These are phyloP conservation scores for Leucopsar rothschildi DNA, from an alignment of 2,113 vertebrate species.

Conservation along the genomic window DNA sequence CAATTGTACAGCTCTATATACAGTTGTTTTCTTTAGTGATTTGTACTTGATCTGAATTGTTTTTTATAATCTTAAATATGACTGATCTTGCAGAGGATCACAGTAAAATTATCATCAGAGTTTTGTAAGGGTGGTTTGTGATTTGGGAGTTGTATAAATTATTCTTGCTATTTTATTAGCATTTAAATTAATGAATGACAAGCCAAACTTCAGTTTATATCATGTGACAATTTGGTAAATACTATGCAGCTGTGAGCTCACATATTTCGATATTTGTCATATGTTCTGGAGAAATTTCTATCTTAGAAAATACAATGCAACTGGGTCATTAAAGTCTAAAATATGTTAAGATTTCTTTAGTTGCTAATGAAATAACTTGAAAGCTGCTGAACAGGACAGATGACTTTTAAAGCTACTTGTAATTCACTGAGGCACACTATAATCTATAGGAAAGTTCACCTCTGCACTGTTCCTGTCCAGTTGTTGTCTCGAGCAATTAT, in stretches of 20 bases:
- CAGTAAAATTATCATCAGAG: slow-evolving; percentile 38
- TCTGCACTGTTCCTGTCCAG: slow-evolving; percentile 74
- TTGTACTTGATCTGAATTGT: neutral
- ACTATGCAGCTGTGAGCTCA: neutral
- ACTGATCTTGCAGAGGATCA: slow-evolving; percentile 53
- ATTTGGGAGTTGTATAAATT: slow-evolving; percentile 25
- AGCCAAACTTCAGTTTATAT: slow-evolving; percentile 42
- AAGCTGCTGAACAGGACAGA: slow-evolving; percentile 53
- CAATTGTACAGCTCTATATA: neutral
- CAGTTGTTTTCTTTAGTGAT: neutral
- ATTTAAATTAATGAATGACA: slow-evolving; percentile 63
- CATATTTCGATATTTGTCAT: neutral
- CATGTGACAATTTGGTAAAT: slow-evolving; percentile 42
- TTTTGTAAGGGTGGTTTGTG: slow-evolving; percentile 47
- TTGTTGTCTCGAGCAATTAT: slow-evolving; percentile 79
- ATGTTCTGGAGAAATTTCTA: neutral
- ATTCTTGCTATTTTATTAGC: slow-evolving; percentile 27
- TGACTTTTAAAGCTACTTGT: slow-evolving; percentile 71
- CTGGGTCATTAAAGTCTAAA: slow-evolving; percentile 18
- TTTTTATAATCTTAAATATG: slow-evolving; percentile 10
- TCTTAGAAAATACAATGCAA: neutral
- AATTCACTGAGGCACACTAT: slow-evolving; percentile 65
- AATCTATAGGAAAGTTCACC: slow-evolving; percentile 71
- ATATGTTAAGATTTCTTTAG: slow-evolving; percentile 14
- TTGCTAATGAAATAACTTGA: slow-evolving; percentile 54